phyloP scores from a whole-genome alignment of 2,888 invertebrate genomes.

The Pseudanteris insignis region DNA sequence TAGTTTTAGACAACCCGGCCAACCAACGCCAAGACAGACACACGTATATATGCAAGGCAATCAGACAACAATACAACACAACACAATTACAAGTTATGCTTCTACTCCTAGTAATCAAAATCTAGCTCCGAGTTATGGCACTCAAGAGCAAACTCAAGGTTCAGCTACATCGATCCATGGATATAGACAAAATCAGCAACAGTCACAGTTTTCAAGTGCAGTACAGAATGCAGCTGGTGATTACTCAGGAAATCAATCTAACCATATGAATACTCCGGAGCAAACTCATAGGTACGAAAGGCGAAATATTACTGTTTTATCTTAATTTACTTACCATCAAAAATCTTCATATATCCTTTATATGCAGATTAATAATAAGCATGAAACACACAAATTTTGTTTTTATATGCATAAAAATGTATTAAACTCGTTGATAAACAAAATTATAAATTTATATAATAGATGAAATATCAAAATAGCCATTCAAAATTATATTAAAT shows the following conservation, averaged over 20 bases:
- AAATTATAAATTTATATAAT: too few species aligned
- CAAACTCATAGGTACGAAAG: slow-evolving; percentile 6
- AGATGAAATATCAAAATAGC: too few species aligned
- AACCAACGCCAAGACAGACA: slow-evolving; percentile 43
- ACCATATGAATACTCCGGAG: neutral
- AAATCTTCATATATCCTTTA: too few species aligned
- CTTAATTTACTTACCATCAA: too few species aligned
- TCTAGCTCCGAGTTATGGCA: slow-evolving; percentile 18
- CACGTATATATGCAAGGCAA: slow-evolving; percentile 13
- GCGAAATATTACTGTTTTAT: neutral
- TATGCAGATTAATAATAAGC: too few species aligned
- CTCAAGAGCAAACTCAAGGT: slow-evolving; percentile 30
- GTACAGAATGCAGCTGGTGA: slow-evolving; percentile 38
- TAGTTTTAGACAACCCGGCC: slow-evolving; percentile 20
- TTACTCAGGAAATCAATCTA: slow-evolving; percentile 28
- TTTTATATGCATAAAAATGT: too few species aligned
- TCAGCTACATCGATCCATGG: slow-evolving; percentile 48
- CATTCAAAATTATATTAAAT: too few species aligned
- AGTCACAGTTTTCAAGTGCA: slow-evolving; percentile 4
- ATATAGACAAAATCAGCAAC: slow-evolving; percentile 36
- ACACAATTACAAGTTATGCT: slow-evolving; percentile 54
- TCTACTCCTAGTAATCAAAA: slow-evolving; percentile 36
- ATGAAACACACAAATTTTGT: too few species aligned
- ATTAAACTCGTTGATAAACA: too few species aligned
- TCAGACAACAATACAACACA: slow-evolving; percentile 49